Base-by-base conservation (phyloP, 2,797 vertebrate species). In the Xiphophorus birchmanni region DNA sequence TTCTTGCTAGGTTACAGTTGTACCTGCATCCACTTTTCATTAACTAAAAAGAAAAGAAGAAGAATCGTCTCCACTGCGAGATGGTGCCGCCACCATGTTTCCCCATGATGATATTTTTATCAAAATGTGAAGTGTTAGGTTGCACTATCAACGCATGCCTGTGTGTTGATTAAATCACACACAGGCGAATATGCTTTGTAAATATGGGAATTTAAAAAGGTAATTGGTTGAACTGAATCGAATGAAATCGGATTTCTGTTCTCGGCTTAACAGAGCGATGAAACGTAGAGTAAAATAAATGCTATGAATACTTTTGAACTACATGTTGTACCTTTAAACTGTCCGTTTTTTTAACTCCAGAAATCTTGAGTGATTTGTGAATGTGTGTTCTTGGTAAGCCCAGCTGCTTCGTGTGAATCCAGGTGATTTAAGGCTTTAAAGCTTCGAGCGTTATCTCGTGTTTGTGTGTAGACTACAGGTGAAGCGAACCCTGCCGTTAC, bases 401-500 rank as follows among this genome's bases (percentile, higher is more conserved):
- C 23, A 13, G 11, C 23, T 71, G 23, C 67, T 71, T 71, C 2
- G 0, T 5, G 23, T 44, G 40, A 71, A 26, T 71, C 11, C 26
- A 15, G 5, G 18, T 12, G 35, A 65, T 18, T 18, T 3, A 52
- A 23, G 3, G 32, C 60, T 4, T 21, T 18, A 3, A 2, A 21
- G 37, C 65, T 40, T 32, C 10, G 3, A 23, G 65, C 2, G 52
- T 65, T 58, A 37, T 32, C 44, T 29, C 74, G 11, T 18, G 35
- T 40, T n/a, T 73, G 50, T n/a, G 2, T 89, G 89, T 81, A 89
- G 91, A 91, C 92, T 77, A 6, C 48, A 0, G 2, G 52, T 26
- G 21, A 37, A 13, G 37, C 87, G 84, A 92, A 56, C 42, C 29
- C 54, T 69, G 40, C 60, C 72, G 21, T 94, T 86, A 92, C 79